Evolutionary conservation across 1,140 invertebrate genomes (phyloP), one percentile per base, ranked within the genome.

Genomic region (Nasonia longicornis): DNA sequence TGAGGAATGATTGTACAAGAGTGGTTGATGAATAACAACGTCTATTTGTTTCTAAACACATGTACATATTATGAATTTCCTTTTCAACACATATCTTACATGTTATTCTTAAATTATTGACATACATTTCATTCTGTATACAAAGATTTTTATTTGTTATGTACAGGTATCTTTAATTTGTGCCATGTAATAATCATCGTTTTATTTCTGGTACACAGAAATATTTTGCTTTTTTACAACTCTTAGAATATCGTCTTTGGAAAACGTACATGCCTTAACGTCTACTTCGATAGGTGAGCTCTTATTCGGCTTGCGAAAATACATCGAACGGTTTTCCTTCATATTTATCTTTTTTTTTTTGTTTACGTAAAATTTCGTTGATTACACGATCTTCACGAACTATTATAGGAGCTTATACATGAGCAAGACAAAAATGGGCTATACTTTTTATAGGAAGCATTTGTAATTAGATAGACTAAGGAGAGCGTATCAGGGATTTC

Each of bases 81-180:
- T 81, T 78, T 73, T 38, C 42, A 74, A 74, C 45, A 82, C 71
- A 78, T 78, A 8, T 74, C 38, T 78, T 78, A 77, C 58, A 77
- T 73, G 66, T 77, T 66, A 64, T 64, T 42, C 20, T 77, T 81
- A 81, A 71, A 26, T 78, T 82, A 73, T 78, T 77, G 69, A 66
- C 71, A 78, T 58, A 67, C 14, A 78, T 73, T 73, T 78, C 26
- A 7, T 74, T 78, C 63, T 38, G 76, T 82, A 82, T 82, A 82
- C 81, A 82, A 82, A 82, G 77, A 70, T 74, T 78, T 42, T 75
- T 75, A 58, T 82, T 82, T 79, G 42, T 75, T 82, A 82, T 82
- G 69, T 82, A 79, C 81, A 82, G 48, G 77, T 64, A n/a, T n/a
- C 10, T 76, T 67, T 11, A 8, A 42, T 42, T 78, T 78, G 20